Evolutionary conservation across 53 echinoderm and acorn worm species (phyloP), one percentile per base, ranked within the genome.

Genomic region (Arbacia lixula): DNA sequence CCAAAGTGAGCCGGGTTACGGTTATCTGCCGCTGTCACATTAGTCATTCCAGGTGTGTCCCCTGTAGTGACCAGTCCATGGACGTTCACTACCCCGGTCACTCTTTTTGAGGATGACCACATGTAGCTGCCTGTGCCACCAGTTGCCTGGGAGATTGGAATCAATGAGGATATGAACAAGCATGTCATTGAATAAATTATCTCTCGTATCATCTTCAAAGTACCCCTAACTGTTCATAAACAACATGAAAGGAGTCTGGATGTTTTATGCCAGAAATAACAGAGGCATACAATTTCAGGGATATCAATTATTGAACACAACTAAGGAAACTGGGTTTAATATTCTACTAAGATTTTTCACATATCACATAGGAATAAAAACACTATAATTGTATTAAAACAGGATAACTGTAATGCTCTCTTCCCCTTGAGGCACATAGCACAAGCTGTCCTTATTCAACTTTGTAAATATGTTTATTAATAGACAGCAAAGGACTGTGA

Each of bases 111-210:
- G 0, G 97, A 94, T 19, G 93, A 85, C 97, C 97, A 96, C 12
- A 89, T 86, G 41, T 96, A 94, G 85, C 36, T 92, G 12, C 97
- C 97, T 19, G 93, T 96, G 1, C 97, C 94, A n/a, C 97, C 94
- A 51, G 93, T 92, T 12, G 97, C 97, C 97, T 96, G 36, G 14
- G 28, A 63, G 28, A 14, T 46, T 63, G 50, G 67, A 16, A 75
- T 54, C 6, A 72, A 71, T 9, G 4, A 73, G 1, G 21, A 20
- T 22, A 61, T 61, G 3, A 24, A 27, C 61, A 61, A 29, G 6
- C 6, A 19, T 55, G 19, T 55, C 25, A 19, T 6, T 50, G 1
- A 12, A 50, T 50, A 14, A 50, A 19, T 19, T 14, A 0, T 14
- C 19, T 50, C 12, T 50, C 50, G 17, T 50, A 50, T 50, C 50